Percentiles rank a stretch among this genome's conserved stretches.
These are phyloP conservation scores for Poecilia velifera DNA, from an alignment of 2,797 vertebrate species.

Conservation along the genomic window DNA sequence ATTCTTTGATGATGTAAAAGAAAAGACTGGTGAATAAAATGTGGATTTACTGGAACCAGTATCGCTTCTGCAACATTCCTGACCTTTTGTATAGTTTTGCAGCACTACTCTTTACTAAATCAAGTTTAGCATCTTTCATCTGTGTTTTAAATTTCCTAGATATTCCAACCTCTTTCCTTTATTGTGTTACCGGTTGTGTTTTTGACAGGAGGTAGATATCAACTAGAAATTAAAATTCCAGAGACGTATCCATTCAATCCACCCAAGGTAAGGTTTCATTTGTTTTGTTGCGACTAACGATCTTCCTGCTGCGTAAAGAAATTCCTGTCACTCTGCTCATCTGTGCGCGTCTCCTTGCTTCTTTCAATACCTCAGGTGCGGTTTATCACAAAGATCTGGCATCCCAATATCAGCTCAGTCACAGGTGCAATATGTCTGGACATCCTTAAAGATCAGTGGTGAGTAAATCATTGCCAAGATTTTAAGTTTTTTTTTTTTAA, in stretches of 20 bases:
- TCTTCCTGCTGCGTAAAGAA: neutral
- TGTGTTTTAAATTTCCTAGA: neutral
- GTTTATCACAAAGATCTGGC: conserved; percentile 99
- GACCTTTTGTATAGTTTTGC: neutral
- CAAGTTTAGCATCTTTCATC: neutral
- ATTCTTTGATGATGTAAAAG: neutral
- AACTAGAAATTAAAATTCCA: conserved; percentile 99
- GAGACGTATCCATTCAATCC: conserved; percentile 99
- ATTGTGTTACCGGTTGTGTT: neutral
- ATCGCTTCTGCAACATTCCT: neutral
- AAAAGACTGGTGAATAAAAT: neutral
- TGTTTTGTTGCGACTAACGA: neutral
- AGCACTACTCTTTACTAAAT: neutral
- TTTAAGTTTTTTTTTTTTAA: neutral
- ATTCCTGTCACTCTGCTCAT: neutral
- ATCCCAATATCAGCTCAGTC: conserved; percentile 99
- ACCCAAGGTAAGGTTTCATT: conserved; percentile 88
- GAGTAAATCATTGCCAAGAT: conserved; percentile 68
- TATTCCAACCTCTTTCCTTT: neutral
- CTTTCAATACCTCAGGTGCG: conserved; percentile 85
- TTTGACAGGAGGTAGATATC: conserved; percentile 91
- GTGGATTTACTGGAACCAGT: neutral
- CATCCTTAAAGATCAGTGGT: conserved; percentile 99
- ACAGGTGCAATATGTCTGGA: conserved; percentile 99
- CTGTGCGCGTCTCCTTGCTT: neutral